These are phyloP conservation scores for Armadillidium nasatum DNA, from an alignment of 1,140 invertebrate genomes.

Conservation along the genomic window DNA sequence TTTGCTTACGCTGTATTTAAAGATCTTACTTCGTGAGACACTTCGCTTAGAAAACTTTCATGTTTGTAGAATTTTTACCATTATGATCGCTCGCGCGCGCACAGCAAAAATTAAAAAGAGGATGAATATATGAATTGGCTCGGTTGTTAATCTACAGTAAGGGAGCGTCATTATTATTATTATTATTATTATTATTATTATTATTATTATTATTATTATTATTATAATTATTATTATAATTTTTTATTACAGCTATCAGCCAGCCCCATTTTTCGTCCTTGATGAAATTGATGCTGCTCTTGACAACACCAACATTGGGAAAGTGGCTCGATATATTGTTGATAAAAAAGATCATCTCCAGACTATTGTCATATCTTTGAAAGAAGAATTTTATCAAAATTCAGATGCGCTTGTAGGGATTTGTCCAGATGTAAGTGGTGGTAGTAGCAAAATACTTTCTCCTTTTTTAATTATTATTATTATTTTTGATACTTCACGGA, in stretches of 20 bases:
- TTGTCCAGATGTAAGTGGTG: conserved; percentile 78
- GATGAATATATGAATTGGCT: no score
- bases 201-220: no score
- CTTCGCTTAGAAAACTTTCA: no score
- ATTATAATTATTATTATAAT: no score
- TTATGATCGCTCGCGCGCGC: no score
- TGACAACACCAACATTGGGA: conserved; percentile 98
- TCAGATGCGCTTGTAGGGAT: conserved; percentile 96
- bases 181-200: no score
- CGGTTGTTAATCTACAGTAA: no score
- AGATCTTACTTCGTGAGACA: no score
- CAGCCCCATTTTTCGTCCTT: conserved; percentile 97
- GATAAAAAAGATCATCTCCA: conserved; percentile 79
- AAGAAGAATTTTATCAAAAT: conserved; percentile 99
- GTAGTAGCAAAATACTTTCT: neutral
- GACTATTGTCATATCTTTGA: conserved; percentile 98
- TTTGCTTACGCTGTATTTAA: no score
- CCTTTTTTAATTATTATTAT: neutral
- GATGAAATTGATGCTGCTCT: conserved; percentile 99
- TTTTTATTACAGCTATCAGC: conserved; percentile 78
- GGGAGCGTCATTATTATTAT: no score
- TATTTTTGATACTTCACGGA: neutral
- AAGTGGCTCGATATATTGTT: conserved; percentile 83
- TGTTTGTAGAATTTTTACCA: no score
- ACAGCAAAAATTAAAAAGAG: no score